A percentile compares a stretch with the other conserved stretches of the same genome.
phyloP scores from a whole-genome alignment of 2,888 invertebrate genomes.

The Gibbula magus region DNA sequence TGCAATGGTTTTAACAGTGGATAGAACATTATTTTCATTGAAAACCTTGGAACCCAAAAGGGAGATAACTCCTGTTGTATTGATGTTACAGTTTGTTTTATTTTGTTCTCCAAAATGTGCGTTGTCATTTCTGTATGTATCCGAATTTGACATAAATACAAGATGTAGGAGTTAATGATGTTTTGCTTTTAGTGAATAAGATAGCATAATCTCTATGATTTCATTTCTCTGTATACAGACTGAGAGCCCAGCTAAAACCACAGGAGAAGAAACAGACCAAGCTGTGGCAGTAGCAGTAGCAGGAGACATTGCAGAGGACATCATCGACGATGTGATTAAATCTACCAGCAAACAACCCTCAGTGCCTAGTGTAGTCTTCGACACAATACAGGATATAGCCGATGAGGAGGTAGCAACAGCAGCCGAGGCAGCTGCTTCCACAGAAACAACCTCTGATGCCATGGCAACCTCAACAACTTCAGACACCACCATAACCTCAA shows the following conservation, averaged over 20 bases:
- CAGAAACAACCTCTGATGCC: conserved; percentile 15
- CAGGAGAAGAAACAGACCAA: conserved; percentile 28
- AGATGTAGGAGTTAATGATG: too few species aligned
- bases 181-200: too few species aligned
- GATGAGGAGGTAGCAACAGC: conserved; percentile 33
- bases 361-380: conserved; percentile 71
- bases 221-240: conserved; percentile 23
- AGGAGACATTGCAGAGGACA: conserved; percentile 64
- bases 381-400: conserved; percentile 66
- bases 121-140: too few species aligned
- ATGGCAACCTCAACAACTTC: not conserved
- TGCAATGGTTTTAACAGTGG: too few species aligned
- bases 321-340: conserved; percentile 72
- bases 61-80: too few species aligned
- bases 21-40: too few species aligned
- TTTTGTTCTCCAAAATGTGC: too few species aligned
- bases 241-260: conserved; percentile 32
- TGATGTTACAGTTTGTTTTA: too few species aligned
- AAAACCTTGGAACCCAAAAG: too few species aligned
- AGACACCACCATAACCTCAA: not conserved
- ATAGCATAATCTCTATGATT: too few species aligned
- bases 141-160: too few species aligned
- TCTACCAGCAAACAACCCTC: conserved; percentile 71
- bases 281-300: conserved; percentile 34
- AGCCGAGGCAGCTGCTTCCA: conserved; percentile 21